Evolutionary conservation across 2,113 vertebrate genomes (phyloP).

Genomic region (Vicugna pacos): DNA sequence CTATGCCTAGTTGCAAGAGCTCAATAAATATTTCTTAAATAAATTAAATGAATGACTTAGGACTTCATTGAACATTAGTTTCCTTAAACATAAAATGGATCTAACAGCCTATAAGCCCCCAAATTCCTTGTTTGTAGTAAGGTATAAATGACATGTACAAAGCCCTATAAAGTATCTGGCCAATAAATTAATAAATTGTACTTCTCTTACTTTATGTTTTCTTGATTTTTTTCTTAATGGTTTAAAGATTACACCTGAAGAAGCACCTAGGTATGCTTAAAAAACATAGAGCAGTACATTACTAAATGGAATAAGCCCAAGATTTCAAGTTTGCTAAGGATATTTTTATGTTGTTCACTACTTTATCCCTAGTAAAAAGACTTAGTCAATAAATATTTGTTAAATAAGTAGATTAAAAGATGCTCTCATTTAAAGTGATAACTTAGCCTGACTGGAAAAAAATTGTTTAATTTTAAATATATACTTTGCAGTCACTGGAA

Average conservation of each 20-base stretch:
- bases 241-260: not conserved
- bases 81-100: not conserved
- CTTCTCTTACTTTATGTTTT: not conserved
- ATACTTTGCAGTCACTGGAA: not conserved
- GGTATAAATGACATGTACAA: not conserved
- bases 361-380: not conserved
- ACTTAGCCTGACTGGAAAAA: not conserved
- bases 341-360: conserved; percentile 8
- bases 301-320: not conserved
- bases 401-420: not conserved
- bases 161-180: not conserved
- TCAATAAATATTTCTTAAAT: not conserved
- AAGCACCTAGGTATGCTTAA: not conserved
- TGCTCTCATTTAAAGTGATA: not conserved
- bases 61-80: not conserved
- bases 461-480: not conserved
- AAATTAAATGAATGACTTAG: not conserved
- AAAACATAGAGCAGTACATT: not conserved
- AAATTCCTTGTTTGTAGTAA: not conserved
- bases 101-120: not conserved
- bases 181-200: not conserved
- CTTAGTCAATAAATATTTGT: not conserved
- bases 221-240: not conserved
- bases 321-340: not conserved
- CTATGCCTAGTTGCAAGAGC: not conserved